A percentile compares a stretch with the other conserved stretches of the same genome.
Evolutionary conservation across 2,888 invertebrate species (phyloP).

Genomic region (Limnephilus lunatus): DNA sequence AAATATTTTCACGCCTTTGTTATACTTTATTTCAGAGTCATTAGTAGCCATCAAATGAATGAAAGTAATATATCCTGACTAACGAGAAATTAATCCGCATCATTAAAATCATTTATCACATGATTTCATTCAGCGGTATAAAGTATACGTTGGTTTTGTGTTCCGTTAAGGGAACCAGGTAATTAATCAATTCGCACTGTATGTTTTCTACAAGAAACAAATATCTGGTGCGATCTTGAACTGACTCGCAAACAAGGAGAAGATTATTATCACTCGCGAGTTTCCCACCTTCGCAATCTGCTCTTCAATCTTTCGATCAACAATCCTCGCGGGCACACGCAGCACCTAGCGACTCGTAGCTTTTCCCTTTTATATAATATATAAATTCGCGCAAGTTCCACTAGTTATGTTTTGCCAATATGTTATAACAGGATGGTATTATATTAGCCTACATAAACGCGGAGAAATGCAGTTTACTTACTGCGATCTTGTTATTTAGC

Average conservation of each 20-base stretch:
- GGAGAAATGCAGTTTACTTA: background rate
- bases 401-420: background rate
- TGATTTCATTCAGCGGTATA: background rate
- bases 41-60: background rate
- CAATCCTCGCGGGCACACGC: background rate
- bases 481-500: background rate
- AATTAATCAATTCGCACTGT: background rate
- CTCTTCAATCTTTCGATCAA: constrained; percentile 3
- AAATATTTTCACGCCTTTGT: constrained; percentile 38
- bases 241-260: background rate
- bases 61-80: background rate
- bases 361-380: background rate
- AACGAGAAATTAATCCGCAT: background rate
- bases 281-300: constrained; percentile 10
- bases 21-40: background rate
- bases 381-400: background rate
- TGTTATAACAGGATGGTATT: background rate
- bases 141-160: background rate
- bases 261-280: background rate
- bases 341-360: background rate
- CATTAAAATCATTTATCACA: background rate
- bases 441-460: background rate
- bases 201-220: background rate
- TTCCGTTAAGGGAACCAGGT: background rate
- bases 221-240: constrained; percentile 7